Evolutionary conservation across 92 coral and sea anemone genomes (phyloP).

Genomic region (Umimayanthus chanpuru): DNA sequence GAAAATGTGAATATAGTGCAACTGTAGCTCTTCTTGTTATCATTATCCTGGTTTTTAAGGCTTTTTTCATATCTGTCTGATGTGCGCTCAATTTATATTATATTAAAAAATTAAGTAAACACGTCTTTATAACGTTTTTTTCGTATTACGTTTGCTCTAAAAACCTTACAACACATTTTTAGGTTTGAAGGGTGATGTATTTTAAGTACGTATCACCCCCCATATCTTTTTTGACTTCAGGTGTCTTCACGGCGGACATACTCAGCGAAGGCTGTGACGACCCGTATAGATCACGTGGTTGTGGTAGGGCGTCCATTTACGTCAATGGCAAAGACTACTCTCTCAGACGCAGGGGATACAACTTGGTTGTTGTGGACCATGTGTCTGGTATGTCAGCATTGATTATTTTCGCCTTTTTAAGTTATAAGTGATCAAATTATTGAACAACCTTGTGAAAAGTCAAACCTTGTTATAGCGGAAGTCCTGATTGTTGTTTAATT

Average conservation of each 20-base stretch:
- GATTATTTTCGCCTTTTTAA: neutral
- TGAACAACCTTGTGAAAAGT: neutral
- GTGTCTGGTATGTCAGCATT: conserved; percentile 12
- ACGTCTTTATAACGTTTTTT: no score
- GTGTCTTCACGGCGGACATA: conserved; percentile 28
- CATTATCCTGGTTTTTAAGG: no score
- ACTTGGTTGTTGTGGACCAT: conserved; percentile 4
- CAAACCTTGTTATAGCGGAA: no score
- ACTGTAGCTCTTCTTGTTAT: no score
- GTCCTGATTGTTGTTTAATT: no score
- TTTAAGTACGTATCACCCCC: no score
- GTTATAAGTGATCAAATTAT: no score
- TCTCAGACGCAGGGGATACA: conserved; percentile 4
- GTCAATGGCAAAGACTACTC: conserved; percentile 33
- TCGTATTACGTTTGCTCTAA: no score
- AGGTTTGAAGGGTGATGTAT: neutral
- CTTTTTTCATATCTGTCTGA: no score
- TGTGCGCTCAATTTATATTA: no score
- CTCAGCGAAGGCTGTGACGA: conserved; percentile 23
- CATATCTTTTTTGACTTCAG: neutral
- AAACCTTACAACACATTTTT: neutral
- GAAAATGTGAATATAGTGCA: no score
- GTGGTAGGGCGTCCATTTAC: conserved; percentile 12
- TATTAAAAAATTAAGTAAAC: no score
- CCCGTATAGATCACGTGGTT: neutral